Evolutionary conservation across 2,888 invertebrate genomes (phyloP), one percentile per base, ranked within the genome.

Genomic region (Allophyes oxyacanthae): DNA sequence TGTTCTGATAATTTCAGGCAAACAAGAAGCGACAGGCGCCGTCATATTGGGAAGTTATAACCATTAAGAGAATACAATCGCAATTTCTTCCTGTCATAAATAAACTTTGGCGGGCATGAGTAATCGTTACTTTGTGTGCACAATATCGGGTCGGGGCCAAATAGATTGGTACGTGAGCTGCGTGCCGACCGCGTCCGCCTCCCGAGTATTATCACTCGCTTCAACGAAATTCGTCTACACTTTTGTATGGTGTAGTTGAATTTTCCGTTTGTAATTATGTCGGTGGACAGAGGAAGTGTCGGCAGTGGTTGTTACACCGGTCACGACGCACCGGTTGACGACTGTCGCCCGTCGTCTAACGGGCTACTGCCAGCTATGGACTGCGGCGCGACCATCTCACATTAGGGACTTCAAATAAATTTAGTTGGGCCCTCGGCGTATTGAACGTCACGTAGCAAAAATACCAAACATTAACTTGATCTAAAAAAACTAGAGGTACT

Each of bases 21-120:
- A 72, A 75, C 63, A 69, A 66, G 57, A 62, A 61, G 43, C 52
- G 58, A 48, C 57, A 55, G 68, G 75, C 75, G 77, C 72, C 81
- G 67, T 79, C 82, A 78, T 87, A 86, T 88, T 87, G 79, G 89
- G 88, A 90, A 88, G 90, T 91, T 91, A 90, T 89, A 89, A 87
- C 89, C 89, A 91, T 90, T 88, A 87, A 82, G 77, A 87, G 89
- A 88, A 91, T 86, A 92, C 91, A 91, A 92, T 93, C 81, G 90
- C 91, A 90, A 91, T 91, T 91, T 91, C 92, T 91, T 93, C 92
- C 92, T 92, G 93, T 91, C 91, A 85, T 92, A 91, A 90, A 92
- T 91, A 90, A 87, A 87, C 86, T 89, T 90, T 83, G 86, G 88
- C 82, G 80, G 83, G 85, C 80, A 91, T 92, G 92, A 91, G 90